Percentiles rank a stretch among this genome's conserved stretches.
Conservation (phyloP, 2,888 invertebrate genomes). For the Caenorhabditis plicata region DNA sequence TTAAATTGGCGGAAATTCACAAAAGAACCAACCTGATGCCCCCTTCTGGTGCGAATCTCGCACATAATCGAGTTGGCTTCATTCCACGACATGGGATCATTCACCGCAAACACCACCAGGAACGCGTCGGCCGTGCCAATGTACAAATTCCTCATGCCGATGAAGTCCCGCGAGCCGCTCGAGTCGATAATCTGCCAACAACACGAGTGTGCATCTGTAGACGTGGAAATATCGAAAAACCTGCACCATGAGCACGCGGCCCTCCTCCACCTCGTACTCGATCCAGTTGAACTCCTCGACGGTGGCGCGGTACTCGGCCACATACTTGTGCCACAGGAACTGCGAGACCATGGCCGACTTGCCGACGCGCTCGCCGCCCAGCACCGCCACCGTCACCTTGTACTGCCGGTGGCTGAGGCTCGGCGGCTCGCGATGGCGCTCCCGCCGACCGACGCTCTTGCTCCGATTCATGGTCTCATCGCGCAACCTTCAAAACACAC, state of each 20-base stretch:
- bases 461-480: slow-evolving; percentile 36
- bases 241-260: slow-evolving; percentile 38
- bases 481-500: no score
- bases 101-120: slow-evolving; percentile 53
- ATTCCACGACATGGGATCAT: slow-evolving; percentile 46
- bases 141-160: slow-evolving; percentile 64
- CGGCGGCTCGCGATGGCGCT: slow-evolving; percentile 14
- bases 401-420: slow-evolving; percentile 13
- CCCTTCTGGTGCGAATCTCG: slow-evolving; percentile 45
- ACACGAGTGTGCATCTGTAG: not conserved
- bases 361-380: slow-evolving; percentile 48
- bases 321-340: slow-evolving; percentile 60
- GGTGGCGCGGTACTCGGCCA: slow-evolving; percentile 59
- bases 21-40: slow-evolving; percentile 31
- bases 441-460: slow-evolving; percentile 30
- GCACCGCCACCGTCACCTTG: slow-evolving; percentile 33
- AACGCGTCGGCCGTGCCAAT: slow-evolving; percentile 61
- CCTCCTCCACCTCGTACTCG: slow-evolving; percentile 57
- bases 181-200: slow-evolving; percentile 59
- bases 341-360: slow-evolving; percentile 63
- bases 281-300: slow-evolving; percentile 66
- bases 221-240: slow-evolving; percentile 11
- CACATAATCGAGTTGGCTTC: slow-evolving; percentile 53
- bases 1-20: no score
- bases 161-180: slow-evolving; percentile 60